Percentiles rank a stretch among this genome's conserved stretches.
These are phyloP conservation scores for Chaetops frenatus DNA, from an alignment of 2,113 vertebrate genomes.

Conservation along the genomic window DNA sequence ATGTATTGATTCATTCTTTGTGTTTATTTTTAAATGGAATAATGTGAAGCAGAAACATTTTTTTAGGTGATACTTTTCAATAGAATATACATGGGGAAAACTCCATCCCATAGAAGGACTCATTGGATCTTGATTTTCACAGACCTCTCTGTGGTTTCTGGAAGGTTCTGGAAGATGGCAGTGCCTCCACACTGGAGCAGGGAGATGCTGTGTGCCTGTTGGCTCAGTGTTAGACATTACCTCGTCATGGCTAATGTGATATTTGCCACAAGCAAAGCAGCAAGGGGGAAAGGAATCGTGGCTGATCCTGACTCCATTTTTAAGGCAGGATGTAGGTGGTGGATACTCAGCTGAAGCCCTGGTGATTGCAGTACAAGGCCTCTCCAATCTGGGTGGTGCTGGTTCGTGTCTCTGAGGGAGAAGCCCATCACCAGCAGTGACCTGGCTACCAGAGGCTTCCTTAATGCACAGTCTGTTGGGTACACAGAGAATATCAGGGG, in stretches of 20 bases:
- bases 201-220: not conserved
- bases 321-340: not conserved
- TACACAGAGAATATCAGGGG: not conserved
- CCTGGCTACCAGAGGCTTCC: not conserved
- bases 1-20: rapidly evolving
- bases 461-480: not conserved
- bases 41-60: not conserved
- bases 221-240: not conserved
- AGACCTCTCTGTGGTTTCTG: not conserved
- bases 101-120: not conserved
- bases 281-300: not conserved
- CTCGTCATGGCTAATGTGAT: not conserved
- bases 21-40: not conserved
- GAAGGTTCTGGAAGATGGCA: not conserved
- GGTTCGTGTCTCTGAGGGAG: not conserved
- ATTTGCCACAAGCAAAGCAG: not conserved
- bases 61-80: not conserved
- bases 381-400: not conserved
- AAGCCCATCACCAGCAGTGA: not conserved
- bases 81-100: not conserved
- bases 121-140: not conserved
- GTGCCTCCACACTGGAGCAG: not conserved
- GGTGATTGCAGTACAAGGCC: not conserved
- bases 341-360: not conserved
- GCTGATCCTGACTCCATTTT: not conserved